These are phyloP conservation scores for Montipora capitata DNA, from an alignment of 92 coral and sea anemone genomes.

Conservation along the genomic window DNA sequence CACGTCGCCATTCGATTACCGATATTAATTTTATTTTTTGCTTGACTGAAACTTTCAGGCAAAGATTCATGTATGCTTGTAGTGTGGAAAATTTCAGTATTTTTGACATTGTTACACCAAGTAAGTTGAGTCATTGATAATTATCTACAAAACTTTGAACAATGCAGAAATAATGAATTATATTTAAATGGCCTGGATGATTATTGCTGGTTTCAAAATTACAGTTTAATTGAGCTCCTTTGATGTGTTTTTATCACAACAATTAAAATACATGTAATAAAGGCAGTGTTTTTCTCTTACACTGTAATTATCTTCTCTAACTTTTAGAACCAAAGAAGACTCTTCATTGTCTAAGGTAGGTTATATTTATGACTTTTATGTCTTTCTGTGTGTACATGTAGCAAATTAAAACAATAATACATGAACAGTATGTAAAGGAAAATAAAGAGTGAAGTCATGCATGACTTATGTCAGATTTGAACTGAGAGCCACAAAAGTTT, in stretches of 20 bases:
- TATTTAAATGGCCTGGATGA: no score
- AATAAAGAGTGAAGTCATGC: no score
- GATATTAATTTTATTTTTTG: not conserved
- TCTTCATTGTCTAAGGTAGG: constrained; percentile 74
- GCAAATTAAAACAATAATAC: no score
- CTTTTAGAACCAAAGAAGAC: constrained; percentile 80
- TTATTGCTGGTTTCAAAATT: no score
- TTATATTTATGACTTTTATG: not conserved
- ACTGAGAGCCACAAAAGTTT: no score
- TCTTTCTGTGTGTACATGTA: not conserved
- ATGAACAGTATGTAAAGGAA: no score
- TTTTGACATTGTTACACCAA: constrained; percentile 82
- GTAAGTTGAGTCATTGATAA: constrained; percentile 44
- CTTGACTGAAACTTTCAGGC: constrained; percentile 50
- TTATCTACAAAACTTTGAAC: not conserved
- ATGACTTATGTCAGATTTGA: no score
- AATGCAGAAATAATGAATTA: not conserved
- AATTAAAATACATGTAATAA: no score
- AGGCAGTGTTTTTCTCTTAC: no score
- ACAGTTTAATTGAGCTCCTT: no score
- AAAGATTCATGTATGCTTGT: constrained; percentile 92
- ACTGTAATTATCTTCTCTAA: not conserved
- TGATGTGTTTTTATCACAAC: no score
- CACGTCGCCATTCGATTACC: not conserved
- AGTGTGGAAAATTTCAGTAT: constrained; percentile 87